Evolutionary conservation across 2,797 vertebrate genomes (phyloP).

Genomic region (Sebastiscus tertius): DNA sequence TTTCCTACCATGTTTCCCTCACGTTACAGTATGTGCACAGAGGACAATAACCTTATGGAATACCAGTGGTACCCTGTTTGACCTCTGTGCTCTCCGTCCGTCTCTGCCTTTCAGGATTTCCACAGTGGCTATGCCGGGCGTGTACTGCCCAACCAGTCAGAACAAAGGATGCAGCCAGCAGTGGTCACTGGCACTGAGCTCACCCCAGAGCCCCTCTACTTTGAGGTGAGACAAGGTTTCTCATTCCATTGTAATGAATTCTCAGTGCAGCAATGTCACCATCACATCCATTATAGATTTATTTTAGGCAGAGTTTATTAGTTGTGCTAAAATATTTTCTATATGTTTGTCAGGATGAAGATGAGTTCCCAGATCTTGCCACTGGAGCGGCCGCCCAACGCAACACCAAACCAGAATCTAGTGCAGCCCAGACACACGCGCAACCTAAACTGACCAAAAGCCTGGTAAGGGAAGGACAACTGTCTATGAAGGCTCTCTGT

Average conservation of each 20-base stretch:
- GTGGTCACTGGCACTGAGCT: conserved; percentile 81
- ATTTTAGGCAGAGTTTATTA: background rate
- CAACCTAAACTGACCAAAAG: conserved; percentile 91
- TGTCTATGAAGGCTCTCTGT: background rate
- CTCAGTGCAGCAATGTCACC: background rate
- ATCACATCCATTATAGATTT: background rate
- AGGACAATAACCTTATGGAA: background rate
- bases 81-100: background rate
- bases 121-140: conserved; percentile 86
- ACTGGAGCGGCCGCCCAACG: conserved; percentile 81
- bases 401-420: conserved; percentile 83
- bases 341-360: conserved; percentile 87
- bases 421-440: conserved; percentile 59
- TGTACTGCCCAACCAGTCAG: conserved; percentile 85
- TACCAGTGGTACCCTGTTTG: background rate
- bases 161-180: conserved; percentile 84
- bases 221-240: conserved; percentile 84
- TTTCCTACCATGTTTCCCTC: background rate
- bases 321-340: conserved; percentile 5
- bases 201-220: conserved; percentile 91
- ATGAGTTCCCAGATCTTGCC: conserved; percentile 92
- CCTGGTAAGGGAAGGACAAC: conserved; percentile 79
- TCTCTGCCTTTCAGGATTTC: conserved; percentile 68
- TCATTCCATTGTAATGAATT: background rate
- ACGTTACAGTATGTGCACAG: background rate